A percentile compares a stretch with the other conserved stretches of the same genome.
Conservation (phyloP, 2,797 vertebrate genomes). For the Catostomus latipinnis region DNA sequence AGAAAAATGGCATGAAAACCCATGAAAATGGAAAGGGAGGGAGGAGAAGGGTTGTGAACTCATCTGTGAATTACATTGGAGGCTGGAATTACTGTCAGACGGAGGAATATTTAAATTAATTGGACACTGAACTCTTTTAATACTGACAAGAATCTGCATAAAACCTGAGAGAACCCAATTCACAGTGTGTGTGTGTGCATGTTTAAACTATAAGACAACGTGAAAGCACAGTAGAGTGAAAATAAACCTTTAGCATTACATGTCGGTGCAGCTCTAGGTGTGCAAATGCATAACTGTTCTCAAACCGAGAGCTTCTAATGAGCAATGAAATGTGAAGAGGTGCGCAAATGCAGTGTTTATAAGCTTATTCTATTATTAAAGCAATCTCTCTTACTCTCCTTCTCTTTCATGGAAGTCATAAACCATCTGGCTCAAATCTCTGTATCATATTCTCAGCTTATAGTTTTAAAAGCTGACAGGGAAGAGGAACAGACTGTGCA, state of each 20-base stretch:
- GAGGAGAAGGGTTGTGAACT: constrained; percentile 57
- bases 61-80: constrained; percentile 62
- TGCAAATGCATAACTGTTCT: constrained; percentile 39
- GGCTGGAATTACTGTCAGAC: constrained; percentile 66
- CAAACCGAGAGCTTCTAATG: constrained; percentile 36
- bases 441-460: neutral
- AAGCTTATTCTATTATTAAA: constrained; percentile 65
- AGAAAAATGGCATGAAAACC: constrained; percentile 3
- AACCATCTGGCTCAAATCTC: neutral
- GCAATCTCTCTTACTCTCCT: constrained; percentile 38
- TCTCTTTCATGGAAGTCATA: neutral
- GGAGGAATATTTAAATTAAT: constrained; percentile 60
- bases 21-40: constrained; percentile 38
- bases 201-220: constrained; percentile 21
- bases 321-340: constrained; percentile 56
- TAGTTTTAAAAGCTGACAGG: neutral
- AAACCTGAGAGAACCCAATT: constrained; percentile 2
- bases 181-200: constrained; percentile 34
- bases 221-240: constrained; percentile 9
- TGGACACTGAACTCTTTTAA: constrained; percentile 51
- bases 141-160: constrained; percentile 32
- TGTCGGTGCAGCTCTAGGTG: constrained; percentile 14
- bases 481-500: neutral
- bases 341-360: constrained; percentile 55
- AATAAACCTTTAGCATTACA: constrained; percentile 26